Percentiles rank a stretch among this genome's conserved stretches.
Conservation (phyloP, 2,888 invertebrate species). For the Tetheella fluctuosa region DNA sequence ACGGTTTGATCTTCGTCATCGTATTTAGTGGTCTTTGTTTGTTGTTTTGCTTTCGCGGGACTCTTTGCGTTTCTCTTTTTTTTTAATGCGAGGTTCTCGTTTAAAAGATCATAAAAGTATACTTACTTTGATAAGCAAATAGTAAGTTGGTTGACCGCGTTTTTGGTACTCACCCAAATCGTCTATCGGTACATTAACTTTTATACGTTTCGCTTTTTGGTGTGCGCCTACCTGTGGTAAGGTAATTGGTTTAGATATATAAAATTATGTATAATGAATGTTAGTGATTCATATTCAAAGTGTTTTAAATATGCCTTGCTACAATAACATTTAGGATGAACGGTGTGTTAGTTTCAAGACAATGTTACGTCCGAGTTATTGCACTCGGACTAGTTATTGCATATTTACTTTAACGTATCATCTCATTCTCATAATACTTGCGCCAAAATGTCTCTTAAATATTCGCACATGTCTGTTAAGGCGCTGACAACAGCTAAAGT, state of each 20-base stretch:
- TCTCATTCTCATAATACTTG: not conserved
- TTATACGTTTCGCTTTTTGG: too few species aligned
- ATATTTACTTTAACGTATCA: not conserved
- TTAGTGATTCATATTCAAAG: not conserved
- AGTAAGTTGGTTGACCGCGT: not conserved
- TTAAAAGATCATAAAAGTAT: not conserved
- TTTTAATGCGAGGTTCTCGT: constrained; percentile 2
- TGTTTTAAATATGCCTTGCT: not conserved
- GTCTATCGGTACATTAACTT: too few species aligned
- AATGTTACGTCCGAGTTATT: not conserved
- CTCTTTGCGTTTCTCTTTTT: constrained; percentile 3
- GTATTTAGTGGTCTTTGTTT: constrained; percentile 35
- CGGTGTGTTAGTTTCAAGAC: not conserved
- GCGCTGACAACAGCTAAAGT: too few species aligned
- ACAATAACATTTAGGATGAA: not conserved
- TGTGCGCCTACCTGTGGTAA: too few species aligned
- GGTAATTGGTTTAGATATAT: too few species aligned
- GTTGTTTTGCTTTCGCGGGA: constrained; percentile 31
- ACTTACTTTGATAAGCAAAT: constrained; percentile 6
- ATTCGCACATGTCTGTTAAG: too few species aligned
- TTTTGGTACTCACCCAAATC: not conserved
- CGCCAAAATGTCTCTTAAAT: not conserved
- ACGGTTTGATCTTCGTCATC: constrained; percentile 40
- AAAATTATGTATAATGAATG: too few species aligned
- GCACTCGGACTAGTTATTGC: too few species aligned